A percentile compares a stretch with the other conserved stretches of the same genome.
Conservation (phyloP, 2,113 vertebrate species). For the Xiphophorus hellerii region DNA sequence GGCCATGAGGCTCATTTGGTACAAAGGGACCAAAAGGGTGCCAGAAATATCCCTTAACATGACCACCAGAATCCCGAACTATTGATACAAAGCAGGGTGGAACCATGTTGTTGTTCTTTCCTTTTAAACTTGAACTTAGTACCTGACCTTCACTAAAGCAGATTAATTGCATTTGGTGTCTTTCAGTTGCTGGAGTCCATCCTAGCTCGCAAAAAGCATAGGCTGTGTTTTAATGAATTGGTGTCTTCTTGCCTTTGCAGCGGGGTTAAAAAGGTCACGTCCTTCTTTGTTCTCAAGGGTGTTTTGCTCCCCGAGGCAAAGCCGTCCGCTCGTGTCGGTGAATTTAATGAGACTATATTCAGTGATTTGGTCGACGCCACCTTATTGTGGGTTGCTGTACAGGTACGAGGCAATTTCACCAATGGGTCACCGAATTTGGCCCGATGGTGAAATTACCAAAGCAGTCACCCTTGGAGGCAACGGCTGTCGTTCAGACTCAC, state of each 20-base stretch:
- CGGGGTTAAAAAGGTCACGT: slow-evolving; percentile 18
- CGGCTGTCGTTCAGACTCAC: slow-evolving; percentile 8
- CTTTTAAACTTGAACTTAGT: not conserved
- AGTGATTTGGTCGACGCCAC: slow-evolving; percentile 42
- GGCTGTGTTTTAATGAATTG: slow-evolving; percentile 18
- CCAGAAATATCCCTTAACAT: no score
- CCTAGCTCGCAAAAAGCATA: not conserved
- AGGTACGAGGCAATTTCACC: slow-evolving; percentile 2
- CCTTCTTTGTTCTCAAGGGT: slow-evolving; percentile 52
- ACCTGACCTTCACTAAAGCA: not conserved
- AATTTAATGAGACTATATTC: slow-evolving; percentile 49
- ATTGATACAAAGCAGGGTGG: no score
- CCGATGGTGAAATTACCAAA: slow-evolving; percentile 32
- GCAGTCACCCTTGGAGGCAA: slow-evolving; percentile 49
- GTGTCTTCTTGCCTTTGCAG: slow-evolving; percentile 10
- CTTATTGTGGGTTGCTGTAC: slow-evolving; percentile 12
- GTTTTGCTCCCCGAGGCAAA: slow-evolving; percentile 27
- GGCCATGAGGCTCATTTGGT: no score
- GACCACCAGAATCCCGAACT: no score
- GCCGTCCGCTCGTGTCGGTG: slow-evolving; percentile 43
- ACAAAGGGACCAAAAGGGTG: no score
- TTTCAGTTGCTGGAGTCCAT: not conserved
- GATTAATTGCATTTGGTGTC: not conserved
- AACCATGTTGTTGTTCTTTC: no score
- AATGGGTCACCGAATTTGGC: not conserved